These are phyloP conservation scores for Argya squamiceps DNA, from an alignment of 2,797 vertebrate genomes.

Conservation along the genomic window DNA sequence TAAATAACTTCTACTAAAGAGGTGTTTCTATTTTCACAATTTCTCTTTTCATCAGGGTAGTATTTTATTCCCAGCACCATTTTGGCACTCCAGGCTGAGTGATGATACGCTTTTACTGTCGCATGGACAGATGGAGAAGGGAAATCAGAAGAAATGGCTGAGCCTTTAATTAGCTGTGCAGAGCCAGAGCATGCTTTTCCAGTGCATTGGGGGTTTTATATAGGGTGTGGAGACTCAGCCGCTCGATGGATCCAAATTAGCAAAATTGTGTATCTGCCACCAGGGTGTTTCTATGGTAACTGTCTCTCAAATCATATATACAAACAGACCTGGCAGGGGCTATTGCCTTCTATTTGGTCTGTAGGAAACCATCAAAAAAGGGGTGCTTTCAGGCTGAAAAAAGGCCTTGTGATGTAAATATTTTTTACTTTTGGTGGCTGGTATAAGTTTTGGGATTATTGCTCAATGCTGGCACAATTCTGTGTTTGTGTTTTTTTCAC, in stretches of 20 bases:
- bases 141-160: constrained; percentile 65
- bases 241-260: constrained; percentile 76
- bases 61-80: constrained; percentile 41
- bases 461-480: background rate
- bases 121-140: constrained; percentile 71
- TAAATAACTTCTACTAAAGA: constrained; percentile 1
- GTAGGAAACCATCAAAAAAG: constrained; percentile 67
- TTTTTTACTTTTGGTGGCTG: background rate
- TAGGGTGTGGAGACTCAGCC: constrained; percentile 51
- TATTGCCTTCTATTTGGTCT: constrained; percentile 68
- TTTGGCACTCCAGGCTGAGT: constrained; percentile 50
- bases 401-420: background rate
- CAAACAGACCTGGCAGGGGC: constrained; percentile 74
- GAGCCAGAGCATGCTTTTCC: constrained; percentile 66
- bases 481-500: background rate
- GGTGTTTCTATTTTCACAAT: constrained; percentile 14
- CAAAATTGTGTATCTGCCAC: constrained; percentile 73
- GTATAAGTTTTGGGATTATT: background rate
- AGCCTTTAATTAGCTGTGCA: constrained; percentile 73
- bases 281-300: constrained; percentile 83
- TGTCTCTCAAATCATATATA: constrained; percentile 74
- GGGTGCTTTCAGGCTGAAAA: constrained; percentile 56
- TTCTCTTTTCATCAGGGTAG: constrained; percentile 38
- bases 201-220: constrained; percentile 44
- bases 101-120: constrained; percentile 57